Conservation (phyloP, 2,888 invertebrate species). For the Aplocera efformata region DNA sequence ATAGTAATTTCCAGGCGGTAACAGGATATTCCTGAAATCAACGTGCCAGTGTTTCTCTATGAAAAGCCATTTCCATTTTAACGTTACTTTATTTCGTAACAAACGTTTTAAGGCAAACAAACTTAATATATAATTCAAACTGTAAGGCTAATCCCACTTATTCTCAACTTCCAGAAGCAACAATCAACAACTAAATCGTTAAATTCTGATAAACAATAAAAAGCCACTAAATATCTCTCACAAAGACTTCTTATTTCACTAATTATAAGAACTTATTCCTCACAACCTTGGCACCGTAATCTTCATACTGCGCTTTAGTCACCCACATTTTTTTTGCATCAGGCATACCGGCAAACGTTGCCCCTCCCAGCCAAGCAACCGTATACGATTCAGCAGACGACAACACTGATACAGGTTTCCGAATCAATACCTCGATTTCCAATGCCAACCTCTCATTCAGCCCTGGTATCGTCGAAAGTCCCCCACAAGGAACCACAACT, state of each 20-base stretch:
- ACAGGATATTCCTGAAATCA: too few species aligned
- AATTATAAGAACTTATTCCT: conserved; percentile 49
- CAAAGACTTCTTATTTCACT: neutral
- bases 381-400: conserved; percentile 48
- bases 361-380: conserved; percentile 60
- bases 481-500: conserved; percentile 53
- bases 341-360: conserved; percentile 55
- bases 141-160: too few species aligned
- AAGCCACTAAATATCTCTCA: neutral
- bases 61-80: too few species aligned
- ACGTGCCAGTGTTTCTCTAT: too few species aligned
- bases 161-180: too few species aligned
- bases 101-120: too few species aligned
- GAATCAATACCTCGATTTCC: conserved; percentile 39
- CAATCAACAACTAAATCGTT: too few species aligned
- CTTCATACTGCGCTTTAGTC: conserved; percentile 55
- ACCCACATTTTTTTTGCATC: conserved; percentile 52
- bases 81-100: too few species aligned
- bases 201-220: too few species aligned
- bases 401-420: conserved; percentile 39
- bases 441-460: conserved; percentile 41
- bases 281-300: conserved; percentile 54
- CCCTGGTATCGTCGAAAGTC: conserved; percentile 49
- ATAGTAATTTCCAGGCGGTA: too few species aligned
- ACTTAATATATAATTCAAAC: too few species aligned